These are phyloP conservation scores for Rhombomys opimus DNA, from an alignment of 2,113 vertebrate species.

Conservation along the genomic window DNA sequence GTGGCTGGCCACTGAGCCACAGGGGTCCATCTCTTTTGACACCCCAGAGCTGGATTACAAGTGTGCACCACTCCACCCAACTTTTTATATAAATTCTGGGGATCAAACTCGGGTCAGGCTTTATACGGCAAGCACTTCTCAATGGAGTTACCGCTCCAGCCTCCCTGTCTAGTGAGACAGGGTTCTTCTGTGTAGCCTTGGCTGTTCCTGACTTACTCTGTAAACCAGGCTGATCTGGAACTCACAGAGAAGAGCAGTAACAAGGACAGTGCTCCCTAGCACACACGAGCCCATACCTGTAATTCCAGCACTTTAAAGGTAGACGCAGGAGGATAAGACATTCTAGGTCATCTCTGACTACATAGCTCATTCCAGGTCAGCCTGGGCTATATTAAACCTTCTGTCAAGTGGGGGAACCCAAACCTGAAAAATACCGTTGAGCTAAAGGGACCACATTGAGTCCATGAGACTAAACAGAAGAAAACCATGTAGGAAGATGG, in stretches of 20 bases:
- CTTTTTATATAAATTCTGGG: neutral
- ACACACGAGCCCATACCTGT: neutral
- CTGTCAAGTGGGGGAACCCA: neutral
- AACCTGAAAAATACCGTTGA: neutral
- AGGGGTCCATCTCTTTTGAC: neutral
- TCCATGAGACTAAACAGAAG: neutral
- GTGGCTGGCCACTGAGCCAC: neutral
- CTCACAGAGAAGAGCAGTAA: neutral
- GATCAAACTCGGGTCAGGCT: neutral
- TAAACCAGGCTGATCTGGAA: no score
- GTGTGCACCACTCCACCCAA: neutral
- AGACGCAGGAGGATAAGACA: neutral
- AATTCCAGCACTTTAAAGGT: neutral
- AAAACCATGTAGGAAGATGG: accelerated
- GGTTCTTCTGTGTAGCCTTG: no score
- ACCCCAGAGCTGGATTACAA: neutral
- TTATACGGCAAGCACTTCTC: neutral
- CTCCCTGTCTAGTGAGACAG: no score
- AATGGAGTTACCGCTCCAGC: neutral
- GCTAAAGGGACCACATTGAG: accelerated
- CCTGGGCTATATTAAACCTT: neutral
- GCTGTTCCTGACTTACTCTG: no score
- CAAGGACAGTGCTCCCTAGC: neutral
- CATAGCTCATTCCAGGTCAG: neutral
- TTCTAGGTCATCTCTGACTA: neutral